These are phyloP conservation scores for Sceloporus tristichus DNA, from an alignment of 2,113 vertebrate species.

Conservation along the genomic window DNA sequence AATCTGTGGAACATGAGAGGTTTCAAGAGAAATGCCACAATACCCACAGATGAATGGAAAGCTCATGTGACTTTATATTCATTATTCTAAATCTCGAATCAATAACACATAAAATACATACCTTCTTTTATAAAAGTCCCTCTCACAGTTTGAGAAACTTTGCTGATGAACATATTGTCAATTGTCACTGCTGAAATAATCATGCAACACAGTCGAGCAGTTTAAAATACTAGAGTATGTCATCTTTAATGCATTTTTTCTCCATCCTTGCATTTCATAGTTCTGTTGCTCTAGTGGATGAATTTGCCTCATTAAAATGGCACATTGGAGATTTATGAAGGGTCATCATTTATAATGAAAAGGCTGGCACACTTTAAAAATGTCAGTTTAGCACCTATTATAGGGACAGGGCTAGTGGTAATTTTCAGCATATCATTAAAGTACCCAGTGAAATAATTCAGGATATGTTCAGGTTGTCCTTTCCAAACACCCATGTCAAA, in stretches of 20 bases:
- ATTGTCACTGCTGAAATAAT: slow-evolving; percentile 71
- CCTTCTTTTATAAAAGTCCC: neutral
- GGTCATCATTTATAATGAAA: slow-evolving; percentile 71
- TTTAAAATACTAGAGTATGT: slow-evolving; percentile 74
- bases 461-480: slow-evolving; percentile 67
- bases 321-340: slow-evolving; percentile 76
- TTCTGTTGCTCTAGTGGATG: slow-evolving; percentile 72
- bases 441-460: slow-evolving; percentile 76
- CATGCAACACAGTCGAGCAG: slow-evolving; percentile 57
- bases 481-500: slow-evolving; percentile 66
- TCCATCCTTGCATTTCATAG: slow-evolving; percentile 79
- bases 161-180: slow-evolving; percentile 58
- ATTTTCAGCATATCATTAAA: slow-evolving; percentile 79
- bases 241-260: slow-evolving; percentile 77
- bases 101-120: neutral
- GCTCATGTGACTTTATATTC: neutral
- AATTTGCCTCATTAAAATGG: slow-evolving; percentile 75
- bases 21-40: neutral
- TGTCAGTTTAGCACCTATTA: slow-evolving; percentile 79
- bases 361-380: slow-evolving; percentile 75
- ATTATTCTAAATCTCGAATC: neutral
- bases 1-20: neutral
- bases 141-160: neutral
- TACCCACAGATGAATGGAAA: neutral
- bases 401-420: slow-evolving; percentile 77